Conservation (phyloP, 2,113 vertebrate genomes). For the Ivindomyrus marchei region DNA sequence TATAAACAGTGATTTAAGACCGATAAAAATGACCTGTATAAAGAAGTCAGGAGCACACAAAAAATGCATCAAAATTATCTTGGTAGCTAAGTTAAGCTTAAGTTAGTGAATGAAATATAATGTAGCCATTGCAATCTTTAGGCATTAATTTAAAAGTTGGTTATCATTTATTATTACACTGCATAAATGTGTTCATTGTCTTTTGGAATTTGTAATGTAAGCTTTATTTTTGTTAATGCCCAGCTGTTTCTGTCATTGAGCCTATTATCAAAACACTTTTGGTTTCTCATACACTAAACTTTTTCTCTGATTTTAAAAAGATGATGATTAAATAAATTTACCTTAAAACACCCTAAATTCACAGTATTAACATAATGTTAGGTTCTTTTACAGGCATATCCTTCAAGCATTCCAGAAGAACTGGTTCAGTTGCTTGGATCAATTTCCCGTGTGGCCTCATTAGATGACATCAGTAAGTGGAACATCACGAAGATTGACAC, state of each 20-base stretch:
- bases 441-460: slow-evolving; percentile 25
- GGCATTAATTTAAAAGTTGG: background rate
- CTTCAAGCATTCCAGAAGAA: slow-evolving; percentile 28
- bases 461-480: slow-evolving; percentile 36
- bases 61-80: background rate
- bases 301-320: background rate
- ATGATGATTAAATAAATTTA: background rate
- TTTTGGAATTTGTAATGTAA: background rate
- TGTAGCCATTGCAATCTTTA: background rate
- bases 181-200: background rate
- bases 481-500: slow-evolving; percentile 36
- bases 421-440: slow-evolving; percentile 32
- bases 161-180: background rate
- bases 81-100: background rate
- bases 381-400: slow-evolving; percentile 22
- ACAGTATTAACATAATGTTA: background rate
- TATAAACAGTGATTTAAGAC: background rate
- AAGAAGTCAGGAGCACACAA: background rate
- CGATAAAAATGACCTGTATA: background rate
- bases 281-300: background rate
- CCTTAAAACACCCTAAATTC: background rate
- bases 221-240: background rate
- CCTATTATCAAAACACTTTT: background rate
- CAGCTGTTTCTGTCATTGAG: background rate
- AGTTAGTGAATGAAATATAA: background rate